Percentiles rank a stretch among this genome's conserved stretches.
These are phyloP conservation scores for Xestia sexstrigata DNA, from an alignment of 2,888 invertebrate genomes.

Conservation along the genomic window DNA sequence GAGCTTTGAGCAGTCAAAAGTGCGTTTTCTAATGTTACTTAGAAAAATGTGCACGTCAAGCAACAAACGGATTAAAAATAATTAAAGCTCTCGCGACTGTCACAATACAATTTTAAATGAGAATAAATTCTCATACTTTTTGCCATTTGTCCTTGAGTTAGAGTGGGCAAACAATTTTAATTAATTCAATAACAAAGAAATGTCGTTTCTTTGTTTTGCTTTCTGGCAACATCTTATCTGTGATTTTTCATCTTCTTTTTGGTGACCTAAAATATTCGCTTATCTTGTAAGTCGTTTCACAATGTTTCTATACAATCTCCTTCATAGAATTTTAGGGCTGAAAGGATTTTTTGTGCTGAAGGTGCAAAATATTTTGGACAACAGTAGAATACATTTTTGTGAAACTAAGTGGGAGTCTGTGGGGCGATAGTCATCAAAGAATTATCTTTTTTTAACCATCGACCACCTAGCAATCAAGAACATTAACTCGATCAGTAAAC, in stretches of 20 bases:
- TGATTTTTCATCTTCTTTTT: constrained; percentile 52
- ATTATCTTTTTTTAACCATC: not conserved
- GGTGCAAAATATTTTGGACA: constrained; percentile 36
- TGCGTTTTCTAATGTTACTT: not conserved
- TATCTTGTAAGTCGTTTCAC: constrained; percentile 56
- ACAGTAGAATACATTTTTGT: constrained; percentile 18
- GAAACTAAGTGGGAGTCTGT: constrained; percentile 2
- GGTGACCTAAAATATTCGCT: constrained; percentile 51
- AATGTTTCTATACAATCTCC: constrained; percentile 46
- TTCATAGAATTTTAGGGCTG: constrained; percentile 35
- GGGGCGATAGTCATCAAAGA: not conserved
- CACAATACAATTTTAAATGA: constrained; percentile 64
- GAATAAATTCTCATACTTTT: constrained; percentile 58
- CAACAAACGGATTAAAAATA: constrained; percentile 70
- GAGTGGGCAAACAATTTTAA: constrained; percentile 57
- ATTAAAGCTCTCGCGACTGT: constrained; percentile 62
- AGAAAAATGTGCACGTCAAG: constrained; percentile 26
- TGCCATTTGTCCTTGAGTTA: constrained; percentile 52
- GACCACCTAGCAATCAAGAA: not conserved
- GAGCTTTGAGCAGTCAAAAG: not conserved
- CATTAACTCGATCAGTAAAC: not conserved
- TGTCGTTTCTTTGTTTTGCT: constrained; percentile 47
- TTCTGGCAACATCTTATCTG: constrained; percentile 45
- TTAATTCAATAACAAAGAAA: constrained; percentile 66
- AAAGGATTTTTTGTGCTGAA: constrained; percentile 53